A percentile compares a stretch with the other conserved stretches of the same genome.
phyloP scores from a whole-genome alignment of 1,140 invertebrate genomes.

The Zaprionus nigranus region DNA sequence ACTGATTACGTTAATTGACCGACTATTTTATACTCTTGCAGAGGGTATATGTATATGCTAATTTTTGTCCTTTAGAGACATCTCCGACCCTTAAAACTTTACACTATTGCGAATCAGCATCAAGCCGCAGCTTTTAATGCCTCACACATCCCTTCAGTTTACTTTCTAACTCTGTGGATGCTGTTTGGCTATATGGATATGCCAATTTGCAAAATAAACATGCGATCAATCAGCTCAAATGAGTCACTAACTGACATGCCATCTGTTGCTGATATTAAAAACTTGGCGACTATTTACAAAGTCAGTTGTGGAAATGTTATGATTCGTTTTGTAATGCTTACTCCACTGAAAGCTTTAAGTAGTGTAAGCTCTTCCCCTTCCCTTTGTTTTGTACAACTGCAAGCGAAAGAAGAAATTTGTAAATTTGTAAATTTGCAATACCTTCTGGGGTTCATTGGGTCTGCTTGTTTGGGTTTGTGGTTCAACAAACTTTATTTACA shows the following conservation, averaged over 20 bases:
- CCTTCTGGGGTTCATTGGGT: background rate
- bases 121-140: too few relatives aligned
- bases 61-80: too few relatives aligned
- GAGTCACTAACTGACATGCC: background rate
- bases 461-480: background rate
- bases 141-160: too few relatives aligned
- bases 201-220: slow-evolving; percentile 2
- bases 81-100: too few relatives aligned
- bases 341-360: background rate
- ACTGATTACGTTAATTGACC: too few relatives aligned
- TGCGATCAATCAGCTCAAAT: background rate
- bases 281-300: too few relatives aligned
- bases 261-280: background rate
- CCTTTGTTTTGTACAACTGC: too few relatives aligned
- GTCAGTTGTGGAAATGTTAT: background rate
- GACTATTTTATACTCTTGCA: background rate
- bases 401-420: background rate
- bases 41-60: too few relatives aligned
- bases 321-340: background rate
- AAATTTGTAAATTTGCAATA: background rate
- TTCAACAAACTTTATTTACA: slow-evolving; percentile 9
- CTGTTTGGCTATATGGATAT: background rate
- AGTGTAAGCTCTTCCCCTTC: background rate
- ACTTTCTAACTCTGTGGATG: background rate
- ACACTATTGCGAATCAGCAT: too few relatives aligned